These are phyloP conservation scores for Toxostoma redivivum DNA, from an alignment of 2,113 vertebrate genomes.

Conservation along the genomic window DNA sequence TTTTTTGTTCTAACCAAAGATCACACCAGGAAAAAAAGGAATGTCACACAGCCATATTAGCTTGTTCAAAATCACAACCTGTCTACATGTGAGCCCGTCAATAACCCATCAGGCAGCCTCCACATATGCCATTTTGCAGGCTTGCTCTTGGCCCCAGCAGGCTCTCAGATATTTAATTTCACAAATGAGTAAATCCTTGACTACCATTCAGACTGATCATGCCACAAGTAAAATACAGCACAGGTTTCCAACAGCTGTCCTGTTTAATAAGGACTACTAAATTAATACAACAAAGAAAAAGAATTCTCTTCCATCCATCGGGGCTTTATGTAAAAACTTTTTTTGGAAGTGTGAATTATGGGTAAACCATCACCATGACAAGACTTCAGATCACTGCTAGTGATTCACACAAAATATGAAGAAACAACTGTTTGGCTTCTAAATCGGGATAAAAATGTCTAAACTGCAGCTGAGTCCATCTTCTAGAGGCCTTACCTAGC, in stretches of 20 bases:
- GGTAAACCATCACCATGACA: neutral
- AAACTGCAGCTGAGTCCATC: neutral
- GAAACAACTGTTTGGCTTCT: neutral
- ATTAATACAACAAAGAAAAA: neutral
- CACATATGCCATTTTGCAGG: neutral
- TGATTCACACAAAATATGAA: neutral
- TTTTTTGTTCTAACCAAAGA: neutral
- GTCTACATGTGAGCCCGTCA: neutral
- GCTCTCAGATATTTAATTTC: neutral
- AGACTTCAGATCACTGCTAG: neutral
- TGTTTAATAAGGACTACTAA: neutral
- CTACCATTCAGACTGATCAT: neutral
- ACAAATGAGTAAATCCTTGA: neutral
- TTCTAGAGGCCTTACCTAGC: neutral
- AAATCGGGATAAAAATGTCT: neutral
- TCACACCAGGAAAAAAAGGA: neutral
- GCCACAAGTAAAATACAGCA: neutral
- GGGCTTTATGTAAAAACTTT: neutral
- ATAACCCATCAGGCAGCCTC: neutral
- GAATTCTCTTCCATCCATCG: neutral
- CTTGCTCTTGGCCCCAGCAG: neutral
- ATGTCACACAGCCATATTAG: neutral
- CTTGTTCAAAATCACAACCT: neutral
- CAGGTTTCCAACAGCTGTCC: neutral
- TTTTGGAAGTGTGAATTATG: neutral